Percentiles rank a stretch among this genome's conserved stretches.
phyloP scores from a whole-genome alignment of 2,888 invertebrate genomes.

The Drosophila yooni region DNA sequence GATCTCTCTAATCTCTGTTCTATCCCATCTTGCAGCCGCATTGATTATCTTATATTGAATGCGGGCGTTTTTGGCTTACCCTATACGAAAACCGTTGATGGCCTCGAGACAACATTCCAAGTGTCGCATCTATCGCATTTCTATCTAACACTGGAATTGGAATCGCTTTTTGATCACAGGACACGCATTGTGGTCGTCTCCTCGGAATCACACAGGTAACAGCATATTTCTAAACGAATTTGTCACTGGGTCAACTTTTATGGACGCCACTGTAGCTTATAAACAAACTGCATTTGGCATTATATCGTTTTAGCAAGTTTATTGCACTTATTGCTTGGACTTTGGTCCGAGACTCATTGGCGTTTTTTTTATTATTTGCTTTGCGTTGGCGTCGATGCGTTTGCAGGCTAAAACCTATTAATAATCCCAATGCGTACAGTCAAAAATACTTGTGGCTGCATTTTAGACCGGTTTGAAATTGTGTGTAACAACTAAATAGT shows the following conservation, averaged over 20 bases:
- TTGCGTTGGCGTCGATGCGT: conserved; percentile 49
- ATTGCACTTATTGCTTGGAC: conserved; percentile 74
- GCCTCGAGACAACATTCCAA: conserved; percentile 92
- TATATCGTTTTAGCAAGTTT: conserved; percentile 57
- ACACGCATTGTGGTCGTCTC: conserved; percentile 93
- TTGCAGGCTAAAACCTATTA: conserved; percentile 53
- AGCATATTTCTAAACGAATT: neutral
- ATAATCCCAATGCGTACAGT: conserved; percentile 42
- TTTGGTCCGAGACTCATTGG: conserved; percentile 49
- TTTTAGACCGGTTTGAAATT: conserved; percentile 6
- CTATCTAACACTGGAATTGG: conserved; percentile 91
- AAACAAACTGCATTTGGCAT: conserved; percentile 39
- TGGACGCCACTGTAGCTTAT: conserved; percentile 38
- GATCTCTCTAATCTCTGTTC: neutral
- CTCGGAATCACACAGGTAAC: conserved; percentile 91
- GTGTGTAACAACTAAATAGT: neutral
- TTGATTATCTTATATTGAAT: conserved; percentile 92
- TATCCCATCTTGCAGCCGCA: conserved; percentile 85
- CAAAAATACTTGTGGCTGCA: conserved; percentile 23
- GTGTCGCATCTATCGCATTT: conserved; percentile 94
- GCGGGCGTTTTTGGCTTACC: conserved; percentile 93
- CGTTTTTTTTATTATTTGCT: conserved; percentile 8
- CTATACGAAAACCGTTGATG: conserved; percentile 90
- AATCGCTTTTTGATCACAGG: conserved; percentile 88
- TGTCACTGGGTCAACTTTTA: neutral